These are phyloP conservation scores for Trogon melanurus DNA, from an alignment of 2,113 vertebrate genomes.

Conservation along the genomic window DNA sequence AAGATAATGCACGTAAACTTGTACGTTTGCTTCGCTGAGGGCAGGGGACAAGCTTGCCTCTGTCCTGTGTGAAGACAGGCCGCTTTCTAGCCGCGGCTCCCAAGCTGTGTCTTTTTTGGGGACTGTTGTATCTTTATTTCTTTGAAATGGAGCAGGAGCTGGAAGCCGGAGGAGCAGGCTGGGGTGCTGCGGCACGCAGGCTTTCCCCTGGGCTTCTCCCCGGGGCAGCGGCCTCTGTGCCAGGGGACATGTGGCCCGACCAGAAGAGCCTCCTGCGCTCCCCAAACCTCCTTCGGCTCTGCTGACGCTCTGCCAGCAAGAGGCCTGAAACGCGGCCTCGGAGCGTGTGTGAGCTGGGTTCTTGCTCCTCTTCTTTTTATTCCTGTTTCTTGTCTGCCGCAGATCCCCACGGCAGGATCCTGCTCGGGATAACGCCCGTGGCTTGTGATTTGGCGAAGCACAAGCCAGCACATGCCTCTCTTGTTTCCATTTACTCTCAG, in stretches of 20 bases:
- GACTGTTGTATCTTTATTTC: neutral
- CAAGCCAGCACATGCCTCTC: neutral
- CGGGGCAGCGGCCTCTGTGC: neutral
- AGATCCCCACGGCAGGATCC: neutral
- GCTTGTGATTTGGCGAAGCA: too few species aligned
- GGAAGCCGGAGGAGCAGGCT: neutral
- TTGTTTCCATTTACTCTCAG: neutral
- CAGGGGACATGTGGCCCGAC: neutral
- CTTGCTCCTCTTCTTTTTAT: neutral
- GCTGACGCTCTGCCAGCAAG: fast-evolving
- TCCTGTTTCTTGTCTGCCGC: neutral
- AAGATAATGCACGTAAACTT: neutral
- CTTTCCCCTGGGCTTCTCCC: neutral
- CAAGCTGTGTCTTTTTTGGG: neutral
- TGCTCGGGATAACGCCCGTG: neutral
- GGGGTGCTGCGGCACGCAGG: neutral
- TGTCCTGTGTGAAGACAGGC: neutral
- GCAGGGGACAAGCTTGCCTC: neutral
- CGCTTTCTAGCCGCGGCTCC: neutral
- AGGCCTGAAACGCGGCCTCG: fast-evolving
- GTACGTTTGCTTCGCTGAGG: neutral
- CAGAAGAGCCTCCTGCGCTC: neutral
- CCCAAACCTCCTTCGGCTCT: neutral
- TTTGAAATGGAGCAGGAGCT: neutral
- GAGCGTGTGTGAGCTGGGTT: neutral